Evolutionary conservation across 2,797 vertebrate species (phyloP).

Genomic region (Spheniscus humboldti): DNA sequence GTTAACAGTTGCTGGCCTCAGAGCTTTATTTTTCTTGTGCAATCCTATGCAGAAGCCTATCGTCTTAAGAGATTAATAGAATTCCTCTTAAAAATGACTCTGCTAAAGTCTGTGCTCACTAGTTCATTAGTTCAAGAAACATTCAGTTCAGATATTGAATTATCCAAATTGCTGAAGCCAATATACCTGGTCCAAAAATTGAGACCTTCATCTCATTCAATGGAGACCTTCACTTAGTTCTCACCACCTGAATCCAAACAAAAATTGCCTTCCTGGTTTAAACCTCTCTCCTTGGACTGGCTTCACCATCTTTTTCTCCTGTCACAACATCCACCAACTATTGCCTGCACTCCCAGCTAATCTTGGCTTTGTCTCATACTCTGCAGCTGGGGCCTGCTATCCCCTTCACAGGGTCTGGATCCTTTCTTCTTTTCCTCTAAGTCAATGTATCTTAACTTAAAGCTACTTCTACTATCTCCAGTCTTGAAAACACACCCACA

Average conservation of each 20-base stretch:
- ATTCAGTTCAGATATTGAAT: background rate
- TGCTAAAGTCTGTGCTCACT: background rate
- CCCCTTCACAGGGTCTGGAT: background rate
- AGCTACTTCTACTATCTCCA: background rate
- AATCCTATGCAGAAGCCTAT: background rate
- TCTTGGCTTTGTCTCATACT: background rate
- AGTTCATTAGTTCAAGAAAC: background rate
- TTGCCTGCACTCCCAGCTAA: background rate
- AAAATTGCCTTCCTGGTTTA: background rate
- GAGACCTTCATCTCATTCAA: background rate
- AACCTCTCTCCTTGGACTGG: background rate
- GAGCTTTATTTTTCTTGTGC: background rate
- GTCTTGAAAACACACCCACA: background rate
- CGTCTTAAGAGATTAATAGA: background rate
- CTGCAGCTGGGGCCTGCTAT: background rate
- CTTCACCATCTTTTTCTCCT: slow-evolving; percentile 15
- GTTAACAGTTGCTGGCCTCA: background rate
- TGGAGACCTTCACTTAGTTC: background rate
- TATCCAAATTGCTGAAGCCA: background rate
- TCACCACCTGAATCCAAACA: background rate
- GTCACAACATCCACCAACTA: background rate
- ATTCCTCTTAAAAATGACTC: background rate
- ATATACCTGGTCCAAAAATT: background rate
- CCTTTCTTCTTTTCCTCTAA: background rate
- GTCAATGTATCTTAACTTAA: background rate